phyloP scores from a whole-genome alignment of 2,113 vertebrate species.

The Brachypodius melanocephalos region DNA sequence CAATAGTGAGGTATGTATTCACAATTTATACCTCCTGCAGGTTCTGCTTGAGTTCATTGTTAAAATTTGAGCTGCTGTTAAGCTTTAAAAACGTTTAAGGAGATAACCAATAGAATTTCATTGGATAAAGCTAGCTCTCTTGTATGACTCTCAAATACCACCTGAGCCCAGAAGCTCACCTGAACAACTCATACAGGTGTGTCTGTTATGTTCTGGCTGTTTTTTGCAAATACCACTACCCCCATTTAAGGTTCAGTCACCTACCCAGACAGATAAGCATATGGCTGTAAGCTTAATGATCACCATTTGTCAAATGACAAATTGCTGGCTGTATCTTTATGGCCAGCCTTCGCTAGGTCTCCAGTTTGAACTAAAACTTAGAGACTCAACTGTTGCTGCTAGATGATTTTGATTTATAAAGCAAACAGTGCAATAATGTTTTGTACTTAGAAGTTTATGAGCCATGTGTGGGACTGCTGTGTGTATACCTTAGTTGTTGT shows the following conservation, averaged over 20 bases:
- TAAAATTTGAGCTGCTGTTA: neutral
- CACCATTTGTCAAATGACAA: neutral
- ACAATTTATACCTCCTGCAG: neutral
- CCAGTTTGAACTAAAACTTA: neutral
- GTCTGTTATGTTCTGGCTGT: neutral
- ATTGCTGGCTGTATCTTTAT: neutral
- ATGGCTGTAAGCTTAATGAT: neutral
- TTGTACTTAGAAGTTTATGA: neutral
- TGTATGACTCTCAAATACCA: neutral
- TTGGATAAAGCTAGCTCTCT: neutral
- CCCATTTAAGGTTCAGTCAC: neutral
- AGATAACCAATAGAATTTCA: neutral
- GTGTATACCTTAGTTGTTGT: neutral
- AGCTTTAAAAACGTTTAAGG: neutral
- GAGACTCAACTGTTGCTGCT: neutral
- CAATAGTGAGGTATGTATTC: neutral
- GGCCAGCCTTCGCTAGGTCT: neutral
- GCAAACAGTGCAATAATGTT: neutral
- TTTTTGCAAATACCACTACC: neutral
- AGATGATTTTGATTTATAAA: neutral
- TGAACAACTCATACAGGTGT: neutral
- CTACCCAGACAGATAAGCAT: neutral
- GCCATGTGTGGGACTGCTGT: neutral
- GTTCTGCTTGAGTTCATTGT: neutral
- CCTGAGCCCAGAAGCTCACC: neutral